Evolutionary conservation across 2,113 vertebrate genomes (phyloP), one percentile per base, ranked within the genome.

Genomic region (Sapayoa aenigma): DNA sequence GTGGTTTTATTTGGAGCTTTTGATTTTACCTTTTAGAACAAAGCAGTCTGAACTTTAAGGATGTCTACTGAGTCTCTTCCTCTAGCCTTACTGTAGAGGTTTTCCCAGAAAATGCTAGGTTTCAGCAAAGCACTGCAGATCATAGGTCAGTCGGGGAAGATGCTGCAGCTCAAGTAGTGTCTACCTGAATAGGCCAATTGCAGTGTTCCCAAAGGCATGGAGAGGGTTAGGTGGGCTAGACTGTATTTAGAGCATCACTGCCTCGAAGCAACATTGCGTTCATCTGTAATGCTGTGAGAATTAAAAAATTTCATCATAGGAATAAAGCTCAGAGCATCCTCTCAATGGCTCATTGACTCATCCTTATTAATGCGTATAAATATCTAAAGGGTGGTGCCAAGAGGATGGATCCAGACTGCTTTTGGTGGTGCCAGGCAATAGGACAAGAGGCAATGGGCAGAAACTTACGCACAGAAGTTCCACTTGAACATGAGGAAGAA

Each of bases 91-190:
- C 0, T 11, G 65, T 13, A 25, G 39, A 39, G 23, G 35, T 46
- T 71, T 75, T 35, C 47, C 62, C 27, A 33, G 13, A 15, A 39
- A 24, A 8, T 0, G 1, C 1, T 20, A 18, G 35, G 33, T 49
- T 17, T 41, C 7, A 12, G 73, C 35, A 7, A 20, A 58, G 58
- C 16, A 1, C 35, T 7, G 59, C 27, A 37, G 44, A 3, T 4
- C 8, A 0, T 0, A 8, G 47, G 14, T 5, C 33, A 10, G 12
- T 0, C 21, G 2, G 4, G 60, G 58, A 59, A 50, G 65, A 11
- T 6, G 20, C 53, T 4, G 41, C 14, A 14, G 22, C 52, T 37
- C 10, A 12, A 3, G 31, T 0, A 4, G 18, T 0, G 18, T 4
- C 13, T 7, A 1, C 19, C 1, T 4, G 9, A 44, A 30, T 1